Conservation (phyloP, 2,888 invertebrate species). For the Drosophila rellima region DNA sequence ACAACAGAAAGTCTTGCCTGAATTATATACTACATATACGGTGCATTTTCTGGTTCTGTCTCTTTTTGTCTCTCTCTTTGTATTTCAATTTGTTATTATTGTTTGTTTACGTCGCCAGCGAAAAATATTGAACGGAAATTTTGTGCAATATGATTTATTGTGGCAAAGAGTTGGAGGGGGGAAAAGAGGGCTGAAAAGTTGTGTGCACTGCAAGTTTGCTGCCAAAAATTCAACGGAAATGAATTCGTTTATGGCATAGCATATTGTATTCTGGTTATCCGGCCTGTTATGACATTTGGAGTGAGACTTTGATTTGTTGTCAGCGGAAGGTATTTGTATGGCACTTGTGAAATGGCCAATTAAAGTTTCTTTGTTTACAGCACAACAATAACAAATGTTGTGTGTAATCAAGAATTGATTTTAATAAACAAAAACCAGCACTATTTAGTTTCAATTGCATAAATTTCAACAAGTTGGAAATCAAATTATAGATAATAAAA, state of each 20-base stretch:
- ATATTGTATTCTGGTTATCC: slow-evolving; percentile 81
- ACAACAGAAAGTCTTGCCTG: slow-evolving; percentile 25
- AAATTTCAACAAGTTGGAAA: no score
- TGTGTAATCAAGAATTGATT: slow-evolving; percentile 9
- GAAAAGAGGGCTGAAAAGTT: slow-evolving; percentile 3
- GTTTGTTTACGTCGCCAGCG: slow-evolving; percentile 71
- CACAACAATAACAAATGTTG: slow-evolving; percentile 8
- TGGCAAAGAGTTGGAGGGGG: background rate
- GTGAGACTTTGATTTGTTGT: slow-evolving; percentile 38
- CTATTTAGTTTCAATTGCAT: no score
- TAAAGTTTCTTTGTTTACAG: slow-evolving; percentile 35
- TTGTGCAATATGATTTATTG: slow-evolving; percentile 77
- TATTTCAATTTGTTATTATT: slow-evolving; percentile 73
- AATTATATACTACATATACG: slow-evolving; percentile 42
- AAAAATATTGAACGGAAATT: slow-evolving; percentile 80
- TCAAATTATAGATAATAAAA: background rate
- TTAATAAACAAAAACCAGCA: slow-evolving; percentile 24
- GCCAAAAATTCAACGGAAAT: slow-evolving; percentile 76
- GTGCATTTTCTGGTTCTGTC: slow-evolving; percentile 6
- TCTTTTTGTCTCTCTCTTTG: slow-evolving; percentile 1
- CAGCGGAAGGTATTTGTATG: slow-evolving; percentile 68
- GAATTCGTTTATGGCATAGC: slow-evolving; percentile 75
- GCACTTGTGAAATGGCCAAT: slow-evolving; percentile 65
- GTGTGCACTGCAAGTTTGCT: slow-evolving; percentile 53
- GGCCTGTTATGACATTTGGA: slow-evolving; percentile 63